phyloP scores from a whole-genome alignment of 1,140 invertebrate genomes.

The Drosophila kanapiae region DNA sequence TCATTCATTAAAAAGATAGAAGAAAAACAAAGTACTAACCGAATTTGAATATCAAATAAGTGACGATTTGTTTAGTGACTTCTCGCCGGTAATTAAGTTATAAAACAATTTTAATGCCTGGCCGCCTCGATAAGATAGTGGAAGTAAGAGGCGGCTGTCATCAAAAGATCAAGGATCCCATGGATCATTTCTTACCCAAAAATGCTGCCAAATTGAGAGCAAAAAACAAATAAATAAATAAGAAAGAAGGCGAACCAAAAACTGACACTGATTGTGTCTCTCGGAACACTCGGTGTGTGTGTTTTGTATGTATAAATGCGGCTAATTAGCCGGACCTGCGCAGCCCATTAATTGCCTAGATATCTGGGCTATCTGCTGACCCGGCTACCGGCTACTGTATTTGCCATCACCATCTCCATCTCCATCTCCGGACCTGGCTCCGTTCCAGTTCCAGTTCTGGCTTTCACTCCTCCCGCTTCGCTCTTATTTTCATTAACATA shows the following conservation, averaged over 20 bases:
- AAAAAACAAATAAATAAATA: neutral
- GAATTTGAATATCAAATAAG: constrained; percentile 76
- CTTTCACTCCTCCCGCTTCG: constrained; percentile 63
- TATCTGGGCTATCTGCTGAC: constrained; percentile 49
- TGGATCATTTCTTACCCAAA: neutral
- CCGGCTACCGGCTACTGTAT: constrained; percentile 44
- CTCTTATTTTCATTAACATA: constrained; percentile 82
- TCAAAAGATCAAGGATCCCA: constrained; percentile 33
- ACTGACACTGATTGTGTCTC: constrained; percentile 14
- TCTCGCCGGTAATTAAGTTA: constrained; percentile 68
- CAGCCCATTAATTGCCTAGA: constrained; percentile 66
- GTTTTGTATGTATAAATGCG: constrained; percentile 51
- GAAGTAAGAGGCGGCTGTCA: constrained; percentile 38
- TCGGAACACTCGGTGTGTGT: too few species aligned
- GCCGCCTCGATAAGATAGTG: constrained; percentile 60
- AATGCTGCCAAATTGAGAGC: neutral
- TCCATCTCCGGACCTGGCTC: neutral
- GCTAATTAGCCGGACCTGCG: constrained; percentile 61
- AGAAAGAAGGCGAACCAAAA: constrained; percentile 7
- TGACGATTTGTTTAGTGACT: constrained; percentile 68
- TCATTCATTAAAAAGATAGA: constrained; percentile 64
- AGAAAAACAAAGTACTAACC: constrained; percentile 1
- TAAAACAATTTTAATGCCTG: constrained; percentile 78
- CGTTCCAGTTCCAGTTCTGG: constrained; percentile 41
- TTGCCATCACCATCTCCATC: constrained; percentile 20